Conservation (phyloP, 2,888 invertebrate genomes). For the Koerneria pararmatus region DNA sequence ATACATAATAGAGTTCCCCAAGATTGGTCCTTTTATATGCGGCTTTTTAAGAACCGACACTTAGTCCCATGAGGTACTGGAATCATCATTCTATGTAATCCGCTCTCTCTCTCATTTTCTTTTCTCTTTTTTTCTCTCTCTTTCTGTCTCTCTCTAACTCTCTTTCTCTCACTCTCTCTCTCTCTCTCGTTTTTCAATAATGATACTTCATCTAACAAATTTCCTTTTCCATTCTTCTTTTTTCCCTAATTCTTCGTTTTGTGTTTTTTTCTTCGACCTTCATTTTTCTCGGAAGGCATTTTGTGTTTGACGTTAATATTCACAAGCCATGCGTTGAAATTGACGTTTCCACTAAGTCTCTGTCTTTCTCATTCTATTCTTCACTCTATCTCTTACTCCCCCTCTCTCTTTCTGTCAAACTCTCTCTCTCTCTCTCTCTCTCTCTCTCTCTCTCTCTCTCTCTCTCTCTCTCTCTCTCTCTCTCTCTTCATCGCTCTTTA, state of each 20-base stretch:
- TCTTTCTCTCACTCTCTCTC: background rate
- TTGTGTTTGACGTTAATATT: no score
- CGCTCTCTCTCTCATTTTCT: conserved; percentile 8
- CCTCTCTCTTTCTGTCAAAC: background rate
- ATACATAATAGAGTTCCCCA: no score
- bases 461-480: conserved; percentile 3
- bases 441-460: background rate
- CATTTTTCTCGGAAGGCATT: no score
- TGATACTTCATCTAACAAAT: no score
- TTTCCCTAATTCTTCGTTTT: no score
- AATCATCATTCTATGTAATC: background rate
- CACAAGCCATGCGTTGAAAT: no score
- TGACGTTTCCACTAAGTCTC: no score
- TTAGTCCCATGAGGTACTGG: background rate
- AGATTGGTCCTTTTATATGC: no score
- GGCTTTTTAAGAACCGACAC: background rate
- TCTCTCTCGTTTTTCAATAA: no score
- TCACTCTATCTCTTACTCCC: background rate
- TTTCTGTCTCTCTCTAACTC: background rate
- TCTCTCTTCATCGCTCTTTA: conserved; percentile 1
- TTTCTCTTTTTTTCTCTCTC: background rate
- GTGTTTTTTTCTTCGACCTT: no score
- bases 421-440: background rate
- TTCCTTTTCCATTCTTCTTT: no score
- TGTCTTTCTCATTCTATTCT: background rate